Base-by-base conservation (phyloP, 2,888 invertebrate species). In the Pantelozetes paolii region DNA sequence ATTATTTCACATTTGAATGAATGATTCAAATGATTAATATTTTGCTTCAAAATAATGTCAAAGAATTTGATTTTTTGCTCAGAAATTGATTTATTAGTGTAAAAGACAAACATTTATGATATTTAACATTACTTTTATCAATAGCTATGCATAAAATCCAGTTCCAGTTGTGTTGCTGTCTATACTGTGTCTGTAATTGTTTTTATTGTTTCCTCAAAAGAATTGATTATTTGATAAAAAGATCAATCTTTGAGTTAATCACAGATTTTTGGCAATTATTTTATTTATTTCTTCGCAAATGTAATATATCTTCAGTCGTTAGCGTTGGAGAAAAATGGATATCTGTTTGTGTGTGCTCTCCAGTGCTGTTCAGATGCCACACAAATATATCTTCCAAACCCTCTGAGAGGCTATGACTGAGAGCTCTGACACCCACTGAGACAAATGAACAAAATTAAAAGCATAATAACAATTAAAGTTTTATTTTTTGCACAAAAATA, bases 381-480 rank as follows among this genome's bases (percentile, higher is more conserved):
- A 15, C 15, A 45, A 62, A 62, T 62, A 62, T 62, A 36, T 62
- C 36, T 36, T 28, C 28, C 32, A 18, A 36, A 32, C 62, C 62
- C n/a, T 62, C n/a, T n/a, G n/a, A 32, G 62, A 62, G 67, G 23
- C 36, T 42, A 42, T 36, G 40, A 67, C 20, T 42, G 23, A 30
- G 15, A n/a, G 23, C 42, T 42, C 42, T 67, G 67, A 67, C 67
- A 67, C 67, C 67, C 67, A 67, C 67, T 67, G 67, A 67, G 67
- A 67, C 40, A 67, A 54, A 54, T 62, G 62, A 62, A 36, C 30
- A 67, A 67, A 67, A 67, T 42, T 67, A 67, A 67, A 67, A 67
- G 36, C n/a, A 62, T 26, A 67, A 67, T 67, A 67, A 67, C 67
- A 67, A 67, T 67, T 67, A 67, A 67, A 67, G 1, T 67, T 67